Base-by-base conservation (phyloP, 2,113 vertebrate species). In the Nematolebias whitei region DNA sequence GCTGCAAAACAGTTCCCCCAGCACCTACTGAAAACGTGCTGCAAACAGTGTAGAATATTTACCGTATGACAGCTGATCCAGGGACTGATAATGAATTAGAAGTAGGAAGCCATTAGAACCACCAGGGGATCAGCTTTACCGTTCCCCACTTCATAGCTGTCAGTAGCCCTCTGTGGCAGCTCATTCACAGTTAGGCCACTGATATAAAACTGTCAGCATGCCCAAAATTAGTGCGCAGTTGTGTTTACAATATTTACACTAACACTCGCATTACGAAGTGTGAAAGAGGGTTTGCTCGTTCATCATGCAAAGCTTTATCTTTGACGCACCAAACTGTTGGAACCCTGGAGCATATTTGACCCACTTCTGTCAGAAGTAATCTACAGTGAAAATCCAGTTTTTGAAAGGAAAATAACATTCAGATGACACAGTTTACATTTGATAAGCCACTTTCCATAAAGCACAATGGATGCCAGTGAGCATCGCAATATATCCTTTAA, bases 171-270 rank as follows among this genome's bases (percentile, higher is more conserved):
- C 71, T 26, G 50, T 74, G 74, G 78, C 83, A 86, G 65, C 82
- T 85, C 79, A 75, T 87, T 80, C 75, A 63, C 77, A 74, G 68
- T 53, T 75, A 57, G 51, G 62, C 45, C 48, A 49, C 73, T 57
- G 66, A 76, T 82, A 76, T 81, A 83, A 87, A 88, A 43, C 66
- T 85, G 82, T 85, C 80, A 80, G 59, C 75, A 55, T 54, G 70
- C 74, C 22, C 18, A 48, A 38, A 81, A 64, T 55, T 24, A 47
- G 7, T 57, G 23, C 39, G 1, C 19, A 62, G 23, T 65, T 83
- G 68, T 75, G 40, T 74, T 67, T 63, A 24, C 24, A 66, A 38
- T 66, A 80, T 71, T 49, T 60, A 82, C 63, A 65, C 56, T 12
- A 24, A 23, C 11, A 56, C 45, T 81, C 18, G 59, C 19, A 67